Evolutionary conservation across 2,888 invertebrate genomes (phyloP).

Genomic region (Platypus cylindrus): DNA sequence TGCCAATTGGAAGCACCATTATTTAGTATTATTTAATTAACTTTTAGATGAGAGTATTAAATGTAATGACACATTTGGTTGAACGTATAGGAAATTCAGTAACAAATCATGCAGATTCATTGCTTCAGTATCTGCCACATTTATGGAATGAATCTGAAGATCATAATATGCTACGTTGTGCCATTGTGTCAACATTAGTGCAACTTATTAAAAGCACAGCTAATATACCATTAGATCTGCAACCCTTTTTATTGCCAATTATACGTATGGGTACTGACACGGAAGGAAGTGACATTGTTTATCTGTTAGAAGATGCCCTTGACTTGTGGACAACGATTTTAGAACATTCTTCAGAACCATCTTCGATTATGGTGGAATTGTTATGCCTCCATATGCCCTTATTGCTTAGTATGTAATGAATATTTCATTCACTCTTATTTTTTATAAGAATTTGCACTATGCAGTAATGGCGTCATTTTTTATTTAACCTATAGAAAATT

Average conservation of each 20-base stretch:
- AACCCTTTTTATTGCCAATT: slow-evolving; percentile 54
- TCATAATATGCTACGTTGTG: slow-evolving; percentile 82
- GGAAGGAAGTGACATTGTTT: slow-evolving; percentile 69
- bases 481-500: no score
- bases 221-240: slow-evolving; percentile 14
- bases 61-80: slow-evolving; percentile 79
- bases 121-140: slow-evolving; percentile 72
- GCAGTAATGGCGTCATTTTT: no score
- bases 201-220: slow-evolving; percentile 68
- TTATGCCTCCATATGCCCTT: no score
- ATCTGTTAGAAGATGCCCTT: slow-evolving; percentile 83
- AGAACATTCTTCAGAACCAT: slow-evolving; percentile 61
- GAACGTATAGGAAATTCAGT: slow-evolving; percentile 72
- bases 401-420: no score
- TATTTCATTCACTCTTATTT: no score
- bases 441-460: no score
- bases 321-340: slow-evolving; percentile 80
- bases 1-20: no score
- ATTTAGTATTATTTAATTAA: slow-evolving; percentile 5
- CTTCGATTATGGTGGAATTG: no score
- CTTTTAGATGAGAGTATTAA: slow-evolving; percentile 74
- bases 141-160: slow-evolving; percentile 81
- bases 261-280: slow-evolving; percentile 67
- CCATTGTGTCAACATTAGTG: slow-evolving; percentile 76
- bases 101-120: slow-evolving; percentile 52